Percentiles rank a stretch among this genome's conserved stretches.
Conservation (phyloP, 2,797 vertebrate species). For the Spea hammondii region DNA sequence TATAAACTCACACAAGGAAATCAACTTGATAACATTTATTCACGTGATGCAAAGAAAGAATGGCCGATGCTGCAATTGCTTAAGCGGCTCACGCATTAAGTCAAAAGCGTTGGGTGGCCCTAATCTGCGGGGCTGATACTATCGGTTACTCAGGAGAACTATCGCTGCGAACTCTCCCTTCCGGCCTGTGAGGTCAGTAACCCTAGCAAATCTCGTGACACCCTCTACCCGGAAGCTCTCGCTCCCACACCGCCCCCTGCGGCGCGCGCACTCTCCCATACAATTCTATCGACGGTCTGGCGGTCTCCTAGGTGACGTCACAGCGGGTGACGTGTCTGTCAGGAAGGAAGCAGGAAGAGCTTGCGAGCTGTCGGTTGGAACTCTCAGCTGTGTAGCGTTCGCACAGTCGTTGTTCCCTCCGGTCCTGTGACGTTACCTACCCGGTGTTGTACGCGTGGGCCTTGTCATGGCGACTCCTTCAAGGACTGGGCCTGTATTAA, state of each 20-base stretch:
- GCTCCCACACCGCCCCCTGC: not conserved
- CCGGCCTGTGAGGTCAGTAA: not conserved
- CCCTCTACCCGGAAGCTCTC: slow-evolving; percentile 13
- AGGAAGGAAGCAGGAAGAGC: slow-evolving; percentile 56
- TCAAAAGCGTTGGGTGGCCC: too few relatives aligned
- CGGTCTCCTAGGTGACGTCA: not conserved
- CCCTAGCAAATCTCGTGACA: not conserved
- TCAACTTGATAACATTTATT: too few relatives aligned
- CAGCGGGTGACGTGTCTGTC: slow-evolving; percentile 59
- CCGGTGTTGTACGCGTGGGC: not conserved
- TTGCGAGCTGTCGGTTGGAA: not conserved
- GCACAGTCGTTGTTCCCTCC: not conserved
- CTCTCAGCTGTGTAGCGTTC: not conserved
- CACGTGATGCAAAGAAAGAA: too few relatives aligned
- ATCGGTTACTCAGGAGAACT: too few relatives aligned
- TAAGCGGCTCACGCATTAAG: too few relatives aligned
- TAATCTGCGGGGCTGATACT: too few relatives aligned
- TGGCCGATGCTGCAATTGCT: too few relatives aligned
- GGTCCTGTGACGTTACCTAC: not conserved
- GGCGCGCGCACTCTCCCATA: not conserved
- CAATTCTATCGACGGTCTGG: not conserved
- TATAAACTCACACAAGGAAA: too few relatives aligned
- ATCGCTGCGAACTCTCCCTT: too few relatives aligned
- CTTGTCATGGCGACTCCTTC: not conserved
- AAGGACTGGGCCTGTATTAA: not conserved